Percentiles rank a stretch among this genome's conserved stretches.
Evolutionary conservation across 2,888 invertebrate species (phyloP).

Genomic region (Bhutanitis thaidina): DNA sequence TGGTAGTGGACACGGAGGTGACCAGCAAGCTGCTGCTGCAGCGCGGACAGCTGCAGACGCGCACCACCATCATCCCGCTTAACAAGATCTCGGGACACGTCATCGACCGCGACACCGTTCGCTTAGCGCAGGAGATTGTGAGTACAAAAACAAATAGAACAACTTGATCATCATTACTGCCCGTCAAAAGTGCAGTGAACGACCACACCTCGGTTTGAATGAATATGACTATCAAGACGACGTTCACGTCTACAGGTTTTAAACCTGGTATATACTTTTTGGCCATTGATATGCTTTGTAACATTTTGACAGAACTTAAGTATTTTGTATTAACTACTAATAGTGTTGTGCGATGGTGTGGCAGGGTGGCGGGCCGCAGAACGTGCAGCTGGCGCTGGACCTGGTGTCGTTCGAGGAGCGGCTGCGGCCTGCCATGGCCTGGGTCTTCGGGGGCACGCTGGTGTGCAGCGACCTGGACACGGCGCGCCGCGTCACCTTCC

Average conservation of each 20-base stretch:
- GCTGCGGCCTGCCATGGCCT: conserved; percentile 89
- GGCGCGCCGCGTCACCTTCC: conserved; percentile 90
- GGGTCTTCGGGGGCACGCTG: conserved; percentile 92
- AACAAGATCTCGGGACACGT: conserved; percentile 88
- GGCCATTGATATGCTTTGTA: too few relatives aligned
- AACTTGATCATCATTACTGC: too few relatives aligned
- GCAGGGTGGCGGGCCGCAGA: conserved; percentile 83
- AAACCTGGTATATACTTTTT: too few relatives aligned
- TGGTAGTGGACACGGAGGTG: conserved; percentile 92
- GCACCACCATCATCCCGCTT: conserved; percentile 94
- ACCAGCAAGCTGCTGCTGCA: conserved; percentile 92
- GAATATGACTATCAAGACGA: too few relatives aligned
- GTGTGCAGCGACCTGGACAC: conserved; percentile 90
- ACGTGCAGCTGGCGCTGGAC: conserved; percentile 90
- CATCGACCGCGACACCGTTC: conserved; percentile 81
- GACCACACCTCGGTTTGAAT: too few relatives aligned
- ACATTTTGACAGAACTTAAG: too few relatives aligned
- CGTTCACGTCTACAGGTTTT: too few relatives aligned
- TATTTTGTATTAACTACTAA: too few relatives aligned
- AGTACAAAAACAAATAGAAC: too few relatives aligned
- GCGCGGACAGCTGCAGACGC: conserved; percentile 87
- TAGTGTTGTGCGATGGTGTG: background rate
- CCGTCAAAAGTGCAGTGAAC: too few relatives aligned
- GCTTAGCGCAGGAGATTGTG: conserved; percentile 85
- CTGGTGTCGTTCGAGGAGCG: conserved; percentile 85